Conservation (phyloP, 2,888 invertebrate species). For the Agrochola macilenta region DNA sequence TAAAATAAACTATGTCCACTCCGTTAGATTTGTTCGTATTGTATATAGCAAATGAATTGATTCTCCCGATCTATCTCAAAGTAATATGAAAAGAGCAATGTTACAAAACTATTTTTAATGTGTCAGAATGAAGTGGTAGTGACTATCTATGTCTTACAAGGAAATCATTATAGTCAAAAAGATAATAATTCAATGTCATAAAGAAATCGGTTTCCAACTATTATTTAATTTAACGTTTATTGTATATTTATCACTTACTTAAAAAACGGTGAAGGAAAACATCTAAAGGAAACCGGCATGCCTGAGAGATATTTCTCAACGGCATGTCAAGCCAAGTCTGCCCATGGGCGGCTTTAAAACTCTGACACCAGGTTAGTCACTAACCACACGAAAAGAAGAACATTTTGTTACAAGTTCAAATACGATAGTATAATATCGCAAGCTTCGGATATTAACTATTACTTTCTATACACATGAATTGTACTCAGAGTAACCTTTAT, state of each 20-base stretch:
- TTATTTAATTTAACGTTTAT: too few relatives aligned
- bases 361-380: too few relatives aligned
- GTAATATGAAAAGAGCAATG: too few relatives aligned
- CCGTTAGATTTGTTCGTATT: background rate
- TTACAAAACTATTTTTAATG: background rate
- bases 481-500: conserved; percentile 1
- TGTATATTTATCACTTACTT: too few relatives aligned
- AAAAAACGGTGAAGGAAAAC: too few relatives aligned
- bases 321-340: too few relatives aligned
- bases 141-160: too few relatives aligned
- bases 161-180: too few relatives aligned
- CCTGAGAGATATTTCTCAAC: too few relatives aligned
- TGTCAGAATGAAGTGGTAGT: conserved; percentile 71
- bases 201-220: background rate
- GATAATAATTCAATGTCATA: background rate
- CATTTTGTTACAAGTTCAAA: background rate
- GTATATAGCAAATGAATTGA: background rate
- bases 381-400: too few relatives aligned
- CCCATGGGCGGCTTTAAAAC: too few relatives aligned
- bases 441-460: background rate
- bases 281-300: too few relatives aligned
- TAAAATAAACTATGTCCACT: background rate
- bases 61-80: background rate
- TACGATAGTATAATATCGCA: background rate
- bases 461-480: background rate